Percentiles rank a stretch among this genome's conserved stretches.
Conservation (phyloP, 1,140 invertebrate genomes). For the Arion vulgaris region DNA sequence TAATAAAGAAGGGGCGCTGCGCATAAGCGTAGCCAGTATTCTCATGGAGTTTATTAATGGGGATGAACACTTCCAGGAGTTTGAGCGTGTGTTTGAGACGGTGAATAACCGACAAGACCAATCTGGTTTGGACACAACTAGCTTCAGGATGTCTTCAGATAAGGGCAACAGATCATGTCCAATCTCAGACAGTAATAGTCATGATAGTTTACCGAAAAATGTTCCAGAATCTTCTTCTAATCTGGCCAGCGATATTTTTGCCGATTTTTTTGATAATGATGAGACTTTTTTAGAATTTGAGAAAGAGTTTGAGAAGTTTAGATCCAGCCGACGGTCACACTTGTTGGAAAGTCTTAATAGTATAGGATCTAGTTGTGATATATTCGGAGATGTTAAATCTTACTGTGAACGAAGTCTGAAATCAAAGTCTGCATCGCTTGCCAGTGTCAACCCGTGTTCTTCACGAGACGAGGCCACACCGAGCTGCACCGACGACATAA, state of each 20-base stretch:
- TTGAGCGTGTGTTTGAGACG: slow-evolving; percentile 67
- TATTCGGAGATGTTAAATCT: slow-evolving; percentile 62
- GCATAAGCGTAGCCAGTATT: slow-evolving; percentile 34
- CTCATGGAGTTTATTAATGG: slow-evolving; percentile 67
- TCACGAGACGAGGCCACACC: slow-evolving; percentile 28
- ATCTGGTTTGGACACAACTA: slow-evolving; percentile 49
- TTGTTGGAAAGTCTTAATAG: slow-evolving; percentile 50
- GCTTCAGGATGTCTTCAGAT: slow-evolving; percentile 36
- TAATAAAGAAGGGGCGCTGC: slow-evolving; percentile 13
- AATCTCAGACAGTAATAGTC: neutral
- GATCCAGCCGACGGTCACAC: slow-evolving; percentile 54
- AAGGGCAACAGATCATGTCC: neutral
- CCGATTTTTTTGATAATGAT: slow-evolving; percentile 68
- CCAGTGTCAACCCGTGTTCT: slow-evolving; percentile 7
- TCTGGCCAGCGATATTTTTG: slow-evolving; percentile 56
- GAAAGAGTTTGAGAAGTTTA: slow-evolving; percentile 63
- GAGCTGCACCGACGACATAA: slow-evolving; percentile 13
- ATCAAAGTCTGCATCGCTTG: neutral
- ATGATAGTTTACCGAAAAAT: neutral
- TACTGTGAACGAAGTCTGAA: slow-evolving; percentile 62
- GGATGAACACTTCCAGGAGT: slow-evolving; percentile 68
- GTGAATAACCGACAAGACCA: slow-evolving; percentile 57
- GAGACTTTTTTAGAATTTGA: slow-evolving; percentile 68
- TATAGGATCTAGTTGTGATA: slow-evolving; percentile 60
- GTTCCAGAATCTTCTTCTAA: neutral